phyloP scores from a whole-genome alignment of 2,888 invertebrate species.

The Hermaeophaga mercurialis region DNA sequence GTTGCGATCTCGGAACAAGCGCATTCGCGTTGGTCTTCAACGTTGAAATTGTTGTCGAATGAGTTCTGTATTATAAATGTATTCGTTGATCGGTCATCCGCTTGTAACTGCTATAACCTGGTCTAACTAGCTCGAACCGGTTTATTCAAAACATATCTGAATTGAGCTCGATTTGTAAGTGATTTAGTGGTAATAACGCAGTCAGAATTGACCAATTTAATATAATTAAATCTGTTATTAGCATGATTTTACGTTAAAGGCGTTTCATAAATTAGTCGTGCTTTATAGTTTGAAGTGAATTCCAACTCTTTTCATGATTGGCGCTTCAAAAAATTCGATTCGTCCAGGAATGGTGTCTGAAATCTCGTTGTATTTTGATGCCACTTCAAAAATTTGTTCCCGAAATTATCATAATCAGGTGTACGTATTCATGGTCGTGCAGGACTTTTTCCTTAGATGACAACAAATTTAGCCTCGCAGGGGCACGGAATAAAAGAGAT shows the following conservation, averaged over 20 bases:
- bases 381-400: constrained; percentile 36
- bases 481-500: constrained; percentile 20
- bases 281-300: no score
- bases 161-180: constrained; percentile 9
- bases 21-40: no score
- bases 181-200: constrained; percentile 17
- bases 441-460: constrained; percentile 32
- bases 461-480: constrained; percentile 20
- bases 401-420: constrained; percentile 32
- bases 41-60: no score
- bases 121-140: constrained; percentile 56
- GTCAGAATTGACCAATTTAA: constrained; percentile 13
- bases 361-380: constrained; percentile 37
- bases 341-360: constrained; percentile 46
- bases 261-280: constrained; percentile 8
- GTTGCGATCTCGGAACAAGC: no score
- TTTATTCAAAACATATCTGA: constrained; percentile 41
- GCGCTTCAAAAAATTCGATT: constrained; percentile 17
- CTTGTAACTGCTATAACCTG: constrained; percentile 56
- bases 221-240: constrained; percentile 22
- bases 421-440: constrained; percentile 42
- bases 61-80: no score
- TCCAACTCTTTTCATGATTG: constrained; percentile 4
- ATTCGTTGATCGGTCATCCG: constrained; percentile 42
- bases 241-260: constrained; percentile 21